phyloP scores from a whole-genome alignment of 2,113 vertebrate genomes.

The Platanista minor region DNA sequence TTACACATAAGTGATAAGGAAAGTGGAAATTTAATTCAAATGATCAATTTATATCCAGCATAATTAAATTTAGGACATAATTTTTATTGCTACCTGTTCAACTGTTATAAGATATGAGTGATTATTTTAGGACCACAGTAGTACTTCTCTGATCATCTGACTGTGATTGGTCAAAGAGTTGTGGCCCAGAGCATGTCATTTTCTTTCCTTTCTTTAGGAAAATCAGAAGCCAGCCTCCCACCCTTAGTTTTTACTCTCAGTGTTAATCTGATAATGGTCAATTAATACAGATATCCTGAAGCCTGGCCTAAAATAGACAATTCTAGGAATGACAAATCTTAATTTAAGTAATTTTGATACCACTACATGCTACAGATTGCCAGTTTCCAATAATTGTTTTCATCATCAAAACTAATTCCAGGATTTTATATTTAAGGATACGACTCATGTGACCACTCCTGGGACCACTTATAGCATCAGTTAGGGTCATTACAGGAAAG shows the following conservation, averaged over 20 bases:
- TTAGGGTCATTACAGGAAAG: not conserved
- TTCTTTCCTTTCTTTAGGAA: not conserved
- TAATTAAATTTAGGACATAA: not conserved
- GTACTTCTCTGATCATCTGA: not conserved
- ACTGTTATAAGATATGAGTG: not conserved
- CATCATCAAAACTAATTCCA: not conserved
- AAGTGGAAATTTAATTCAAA: not conserved
- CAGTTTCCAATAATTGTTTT: not conserved
- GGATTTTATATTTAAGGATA: not conserved
- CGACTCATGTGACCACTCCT: not conserved
- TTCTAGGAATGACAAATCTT: not conserved
- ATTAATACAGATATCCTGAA: not conserved
- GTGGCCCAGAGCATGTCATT: not conserved
- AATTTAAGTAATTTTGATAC: not conserved
- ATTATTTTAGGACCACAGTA: not conserved
- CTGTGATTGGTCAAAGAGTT: not conserved
- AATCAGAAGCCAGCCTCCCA: not conserved
- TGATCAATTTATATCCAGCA: not conserved
- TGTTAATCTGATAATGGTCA: not conserved
- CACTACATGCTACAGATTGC: fast-evolving
- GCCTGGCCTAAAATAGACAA: not conserved
- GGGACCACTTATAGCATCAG: not conserved
- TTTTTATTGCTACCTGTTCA: not conserved
- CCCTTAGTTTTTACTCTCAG: not conserved
- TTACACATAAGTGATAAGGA: not conserved